phyloP scores from a whole-genome alignment of 1,140 invertebrate genomes.

The Arion vulgaris region DNA sequence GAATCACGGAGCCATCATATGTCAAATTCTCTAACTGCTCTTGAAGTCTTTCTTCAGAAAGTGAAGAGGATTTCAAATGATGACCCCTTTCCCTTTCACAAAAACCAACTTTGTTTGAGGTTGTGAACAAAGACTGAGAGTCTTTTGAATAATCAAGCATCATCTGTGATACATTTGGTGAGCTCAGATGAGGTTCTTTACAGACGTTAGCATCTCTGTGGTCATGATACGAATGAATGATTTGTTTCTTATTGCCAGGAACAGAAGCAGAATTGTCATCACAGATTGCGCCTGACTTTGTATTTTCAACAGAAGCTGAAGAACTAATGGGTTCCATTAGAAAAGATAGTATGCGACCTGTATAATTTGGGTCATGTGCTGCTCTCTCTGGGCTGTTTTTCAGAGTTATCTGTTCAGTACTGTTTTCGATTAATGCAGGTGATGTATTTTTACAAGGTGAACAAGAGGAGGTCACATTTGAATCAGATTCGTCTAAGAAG shows the following conservation, averaged over 20 bases:
- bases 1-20: background rate
- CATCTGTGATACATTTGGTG: background rate
- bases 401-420: background rate
- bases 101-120: background rate
- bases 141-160: background rate
- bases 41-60: background rate
- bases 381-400: background rate
- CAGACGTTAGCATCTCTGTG: background rate
- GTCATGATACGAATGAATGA: background rate
- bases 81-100: background rate
- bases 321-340: background rate
- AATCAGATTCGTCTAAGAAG: slow-evolving; percentile 12
- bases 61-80: background rate
- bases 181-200: background rate
- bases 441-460: background rate
- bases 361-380: background rate
- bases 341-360: background rate
- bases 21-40: background rate
- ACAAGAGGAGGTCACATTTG: slow-evolving; percentile 11
- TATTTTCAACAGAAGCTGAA: background rate
- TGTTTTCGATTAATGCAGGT: background rate
- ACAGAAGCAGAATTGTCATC: background rate
- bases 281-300: background rate
- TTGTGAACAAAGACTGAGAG: background rate
- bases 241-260: background rate